A percentile compares a stretch with the other conserved stretches of the same genome.
phyloP scores from a whole-genome alignment of 2,797 vertebrate genomes.

The Vespertilio murinus region DNA sequence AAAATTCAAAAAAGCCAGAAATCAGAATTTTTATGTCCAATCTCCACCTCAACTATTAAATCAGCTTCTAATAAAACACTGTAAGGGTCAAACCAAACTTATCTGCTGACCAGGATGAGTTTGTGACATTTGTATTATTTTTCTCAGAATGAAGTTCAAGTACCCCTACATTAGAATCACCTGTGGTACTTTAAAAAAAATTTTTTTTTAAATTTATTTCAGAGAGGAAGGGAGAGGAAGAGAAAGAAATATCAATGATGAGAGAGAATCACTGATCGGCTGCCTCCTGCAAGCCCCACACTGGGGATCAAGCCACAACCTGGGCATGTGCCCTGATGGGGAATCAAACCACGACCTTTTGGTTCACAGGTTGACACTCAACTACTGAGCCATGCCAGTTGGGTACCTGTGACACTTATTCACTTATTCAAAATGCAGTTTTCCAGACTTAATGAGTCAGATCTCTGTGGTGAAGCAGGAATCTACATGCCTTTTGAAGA shows the following conservation, averaged over 20 bases:
- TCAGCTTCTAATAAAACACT: slow-evolving; percentile 15
- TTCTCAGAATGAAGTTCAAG: slow-evolving; percentile 27
- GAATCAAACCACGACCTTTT: too few relatives aligned
- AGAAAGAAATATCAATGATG: too few relatives aligned
- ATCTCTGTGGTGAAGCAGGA: not conserved
- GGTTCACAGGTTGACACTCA: too few relatives aligned
- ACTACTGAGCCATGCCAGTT: too few relatives aligned
- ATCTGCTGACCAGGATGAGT: not conserved
- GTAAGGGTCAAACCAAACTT: not conserved
- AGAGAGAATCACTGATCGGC: too few relatives aligned
- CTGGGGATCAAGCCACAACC: too few relatives aligned
- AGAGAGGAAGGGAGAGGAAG: too few relatives aligned
- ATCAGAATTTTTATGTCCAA: not conserved
- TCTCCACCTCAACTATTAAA: not conserved
- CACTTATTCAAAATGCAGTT: not conserved
- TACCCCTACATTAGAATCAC: not conserved
- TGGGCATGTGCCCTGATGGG: too few relatives aligned
- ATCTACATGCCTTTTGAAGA: slow-evolving; percentile 1
- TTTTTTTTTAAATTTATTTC: too few relatives aligned
- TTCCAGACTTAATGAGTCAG: not conserved
- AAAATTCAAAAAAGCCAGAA: slow-evolving; percentile 27
- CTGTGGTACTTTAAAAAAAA: not conserved
- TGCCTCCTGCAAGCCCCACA: too few relatives aligned
- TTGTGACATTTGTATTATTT: not conserved
- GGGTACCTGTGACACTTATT: not conserved